phyloP scores from a whole-genome alignment of 2,797 vertebrate genomes.

The Dicrostonyx torquatus region DNA sequence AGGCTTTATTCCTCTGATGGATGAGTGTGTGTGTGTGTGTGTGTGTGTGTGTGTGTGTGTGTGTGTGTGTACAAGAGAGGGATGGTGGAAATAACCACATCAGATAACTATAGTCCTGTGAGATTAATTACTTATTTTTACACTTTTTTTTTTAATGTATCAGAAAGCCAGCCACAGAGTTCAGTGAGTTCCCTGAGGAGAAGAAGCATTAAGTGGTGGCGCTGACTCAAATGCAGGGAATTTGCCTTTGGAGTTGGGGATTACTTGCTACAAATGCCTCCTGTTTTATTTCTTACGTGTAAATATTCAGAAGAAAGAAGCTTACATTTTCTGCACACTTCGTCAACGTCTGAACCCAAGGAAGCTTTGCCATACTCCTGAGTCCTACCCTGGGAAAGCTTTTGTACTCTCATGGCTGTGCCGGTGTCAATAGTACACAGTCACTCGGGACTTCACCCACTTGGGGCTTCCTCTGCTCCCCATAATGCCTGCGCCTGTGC shows the following conservation, averaged over 20 bases:
- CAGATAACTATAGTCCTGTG: neutral
- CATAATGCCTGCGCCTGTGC: neutral
- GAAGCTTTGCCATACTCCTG: neutral
- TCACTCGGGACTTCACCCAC: neutral
- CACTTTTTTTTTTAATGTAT: neutral
- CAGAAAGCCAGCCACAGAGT: neutral
- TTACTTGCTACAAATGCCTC: neutral
- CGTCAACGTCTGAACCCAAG: neutral
- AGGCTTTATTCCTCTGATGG: neutral
- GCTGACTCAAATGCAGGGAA: neutral
- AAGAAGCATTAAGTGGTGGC: neutral
- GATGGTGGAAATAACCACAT: neutral
- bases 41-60: neutral
- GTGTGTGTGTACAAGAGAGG: neutral
- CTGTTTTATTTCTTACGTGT: neutral
- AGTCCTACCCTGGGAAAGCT: too few species aligned
- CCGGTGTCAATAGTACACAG: too few species aligned
- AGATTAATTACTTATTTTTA: constrained; percentile 28
- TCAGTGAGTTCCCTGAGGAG: neutral
- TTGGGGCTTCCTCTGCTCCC: neutral
- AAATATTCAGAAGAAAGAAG: neutral
- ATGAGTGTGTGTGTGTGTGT: neutral
- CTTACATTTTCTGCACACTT: neutral
- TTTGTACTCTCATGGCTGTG: neutral
- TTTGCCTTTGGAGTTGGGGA: neutral